Base-by-base conservation (phyloP, 1,140 invertebrate species). In the Globodera rostochiensis region DNA sequence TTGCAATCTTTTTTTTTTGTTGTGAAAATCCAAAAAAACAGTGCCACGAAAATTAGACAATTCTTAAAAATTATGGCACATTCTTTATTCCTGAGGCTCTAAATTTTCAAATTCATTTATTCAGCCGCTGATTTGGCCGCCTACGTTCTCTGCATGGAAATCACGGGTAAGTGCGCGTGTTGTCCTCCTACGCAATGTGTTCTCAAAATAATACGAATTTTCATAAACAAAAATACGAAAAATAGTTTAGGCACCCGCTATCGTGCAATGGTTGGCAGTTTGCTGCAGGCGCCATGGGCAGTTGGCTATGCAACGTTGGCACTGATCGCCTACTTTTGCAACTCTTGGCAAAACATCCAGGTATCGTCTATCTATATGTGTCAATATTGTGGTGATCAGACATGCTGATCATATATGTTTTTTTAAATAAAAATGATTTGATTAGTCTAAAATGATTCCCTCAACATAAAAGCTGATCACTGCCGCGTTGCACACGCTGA, bases 271-370 rank as follows among this genome's bases (percentile, higher is more conserved):
- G 88, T 89, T 8, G 88, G 88, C n/a, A 82, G 80, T 70, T 74
- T 89, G 76, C 80, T 89, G 4, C 88, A 89, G 80, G 88, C 86
- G 9, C 88, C 88, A 21, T 89, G 88, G 88, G 88, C 88, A 15
- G 79, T 90, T 60, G 88, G 88, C 57, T 89, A 89, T 79, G 83
- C 88, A 13, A 81, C 88, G 3, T 79, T 89, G 13, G 88, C 88
- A 57, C 76, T 89, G 21, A 83, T 89, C 73, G 88, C 88, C 71
- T 89, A 89, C 80, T 74, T 88, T 15, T 84, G 84, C 64, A 89
- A 89, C 74, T 87, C 85, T 66, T 89, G 88, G 88, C 86, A 88
- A 60, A 77, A 78, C 47, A 88, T 90, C 8, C 87, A 88, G 81
- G 84, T 86, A 25, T 25, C 25, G 1, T 25, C 25, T 25, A 25